Base-by-base conservation (phyloP, 1,140 invertebrate species). In the Apocrypta bakeri region DNA sequence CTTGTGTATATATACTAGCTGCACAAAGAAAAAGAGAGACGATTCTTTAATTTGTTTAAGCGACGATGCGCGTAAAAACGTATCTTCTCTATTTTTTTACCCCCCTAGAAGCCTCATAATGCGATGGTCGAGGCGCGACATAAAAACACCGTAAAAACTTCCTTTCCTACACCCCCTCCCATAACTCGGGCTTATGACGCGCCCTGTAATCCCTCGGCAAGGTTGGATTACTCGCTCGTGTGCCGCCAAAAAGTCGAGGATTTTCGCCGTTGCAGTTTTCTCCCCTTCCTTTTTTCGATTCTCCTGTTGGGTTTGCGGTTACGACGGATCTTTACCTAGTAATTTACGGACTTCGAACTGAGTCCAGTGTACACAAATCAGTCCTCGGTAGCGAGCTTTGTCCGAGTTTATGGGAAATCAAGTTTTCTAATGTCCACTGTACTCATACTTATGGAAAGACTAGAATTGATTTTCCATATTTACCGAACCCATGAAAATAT, bases 1-100 rank as follows among this genome's bases (percentile, higher is more conserved):
- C 17, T 64, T 9, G 42, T 40, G n/a, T 0, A 1, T 17, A 8
- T 0, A 0, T 25, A 4, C 48, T 0, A 25, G 24, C 1, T 12
- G 17, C 31, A 8, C 12, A 29, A n/a, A n/a, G n/a, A n/a, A n/a
- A n/a, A n/a, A n/a, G 69, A 56, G 64, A 80, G 85, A 83, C 82
- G 82, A 85, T 86, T 85, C 86, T 87, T 85, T 87, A 87, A 87
- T 87, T 87, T 87, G 86, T 84, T 87, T 85, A 85, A 87, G 86
- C 84, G 86, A 86, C n/a, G 31, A 21, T 24, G 40, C 73, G 48
- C 42, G 33, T 83, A 82, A 81, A 83, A 74, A 31, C 61, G 37
- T 31, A 11, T 8, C 3, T 68, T 74, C 66, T 61, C 69, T 77
- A n/a, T 31, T 64, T 73, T 78, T 78, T 73, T 72, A n/a, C 33